Percentiles rank a stretch among this genome's conserved stretches.
phyloP scores from a whole-genome alignment of 2,888 invertebrate genomes.

The Heteromurus nitidus region DNA sequence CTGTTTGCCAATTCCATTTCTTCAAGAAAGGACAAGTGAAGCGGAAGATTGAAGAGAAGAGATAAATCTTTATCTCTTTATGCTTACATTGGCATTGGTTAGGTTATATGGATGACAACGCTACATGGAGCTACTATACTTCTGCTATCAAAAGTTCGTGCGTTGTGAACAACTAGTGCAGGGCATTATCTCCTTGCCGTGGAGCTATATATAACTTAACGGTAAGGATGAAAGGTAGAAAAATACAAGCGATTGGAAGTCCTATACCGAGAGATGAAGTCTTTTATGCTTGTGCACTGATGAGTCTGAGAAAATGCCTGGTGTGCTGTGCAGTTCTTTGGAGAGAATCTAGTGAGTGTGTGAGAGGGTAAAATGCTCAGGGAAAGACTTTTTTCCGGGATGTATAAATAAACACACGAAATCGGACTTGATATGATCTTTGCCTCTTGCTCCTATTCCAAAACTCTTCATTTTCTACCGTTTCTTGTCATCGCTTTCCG shows the following conservation, averaged over 20 bases:
- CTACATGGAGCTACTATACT: no score
- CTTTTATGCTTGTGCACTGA: background rate
- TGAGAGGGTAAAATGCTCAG: no score
- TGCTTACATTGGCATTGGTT: background rate
- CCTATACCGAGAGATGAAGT: no score
- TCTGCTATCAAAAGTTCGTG: no score
- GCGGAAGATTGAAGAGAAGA: slow-evolving; percentile 38
- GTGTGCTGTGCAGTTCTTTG: slow-evolving; percentile 13
- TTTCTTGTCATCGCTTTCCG: background rate
- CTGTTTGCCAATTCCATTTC: slow-evolving; percentile 27
- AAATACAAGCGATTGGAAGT: no score
- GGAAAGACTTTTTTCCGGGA: slow-evolving; percentile 17
- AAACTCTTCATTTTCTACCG: slow-evolving; percentile 6
- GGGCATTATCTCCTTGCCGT: slow-evolving; percentile 14
- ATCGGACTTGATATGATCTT: slow-evolving; percentile 12
- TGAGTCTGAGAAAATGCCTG: slow-evolving; percentile 28
- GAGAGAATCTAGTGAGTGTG: no score
- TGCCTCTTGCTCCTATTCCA: background rate
- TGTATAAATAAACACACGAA: slow-evolving; percentile 35
- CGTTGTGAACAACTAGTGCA: slow-evolving; percentile 1
- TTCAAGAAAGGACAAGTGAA: slow-evolving; percentile 29
- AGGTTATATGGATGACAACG: background rate
- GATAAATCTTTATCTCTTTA: slow-evolving; percentile 39
- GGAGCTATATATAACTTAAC: slow-evolving; percentile 31
- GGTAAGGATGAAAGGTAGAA: background rate